A percentile compares a stretch with the other conserved stretches of the same genome.
phyloP scores from a whole-genome alignment of 2,888 invertebrate genomes.

The Dichetophora obliterata region DNA sequence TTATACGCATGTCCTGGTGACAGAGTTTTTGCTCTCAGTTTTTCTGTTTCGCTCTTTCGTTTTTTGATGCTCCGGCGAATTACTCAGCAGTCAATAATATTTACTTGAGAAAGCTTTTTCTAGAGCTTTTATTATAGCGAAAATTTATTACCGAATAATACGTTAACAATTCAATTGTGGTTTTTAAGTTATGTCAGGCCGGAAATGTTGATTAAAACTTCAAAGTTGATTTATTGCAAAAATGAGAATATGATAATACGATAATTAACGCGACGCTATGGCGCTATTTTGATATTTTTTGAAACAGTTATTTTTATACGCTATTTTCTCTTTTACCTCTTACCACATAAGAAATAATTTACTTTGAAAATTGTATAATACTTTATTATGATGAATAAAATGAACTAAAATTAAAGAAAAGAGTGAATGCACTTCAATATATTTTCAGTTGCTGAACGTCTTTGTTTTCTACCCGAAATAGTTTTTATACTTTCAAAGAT shows the following conservation, averaged over 20 bases:
- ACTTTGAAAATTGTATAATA: too few relatives aligned
- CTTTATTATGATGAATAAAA: too few relatives aligned
- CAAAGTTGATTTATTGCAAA: slow-evolving; percentile 9
- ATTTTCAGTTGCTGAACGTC: too few relatives aligned
- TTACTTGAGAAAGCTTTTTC: neutral
- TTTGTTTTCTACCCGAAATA: too few relatives aligned
- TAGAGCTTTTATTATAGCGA: neutral
- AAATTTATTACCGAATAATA: slow-evolving; percentile 18
- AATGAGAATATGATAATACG: too few relatives aligned
- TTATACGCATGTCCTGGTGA: neutral
- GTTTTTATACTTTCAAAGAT: too few relatives aligned
- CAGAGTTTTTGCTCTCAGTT: too few relatives aligned
- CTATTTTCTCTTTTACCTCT: too few relatives aligned
- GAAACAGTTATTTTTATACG: neutral
- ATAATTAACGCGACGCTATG: neutral
- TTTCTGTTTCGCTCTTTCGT: neutral
- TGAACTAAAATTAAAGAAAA: too few relatives aligned
- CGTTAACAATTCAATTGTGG: slow-evolving; percentile 29
- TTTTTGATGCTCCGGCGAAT: neutral
- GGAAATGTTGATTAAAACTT: slow-evolving; percentile 27
- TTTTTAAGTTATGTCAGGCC: slow-evolving; percentile 3
- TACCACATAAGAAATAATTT: too few relatives aligned
- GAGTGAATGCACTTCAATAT: too few relatives aligned
- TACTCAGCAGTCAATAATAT: neutral
- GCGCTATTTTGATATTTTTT: neutral